Base-by-base conservation (phyloP, 2,888 invertebrate species). In the Diploptera punctata region DNA sequence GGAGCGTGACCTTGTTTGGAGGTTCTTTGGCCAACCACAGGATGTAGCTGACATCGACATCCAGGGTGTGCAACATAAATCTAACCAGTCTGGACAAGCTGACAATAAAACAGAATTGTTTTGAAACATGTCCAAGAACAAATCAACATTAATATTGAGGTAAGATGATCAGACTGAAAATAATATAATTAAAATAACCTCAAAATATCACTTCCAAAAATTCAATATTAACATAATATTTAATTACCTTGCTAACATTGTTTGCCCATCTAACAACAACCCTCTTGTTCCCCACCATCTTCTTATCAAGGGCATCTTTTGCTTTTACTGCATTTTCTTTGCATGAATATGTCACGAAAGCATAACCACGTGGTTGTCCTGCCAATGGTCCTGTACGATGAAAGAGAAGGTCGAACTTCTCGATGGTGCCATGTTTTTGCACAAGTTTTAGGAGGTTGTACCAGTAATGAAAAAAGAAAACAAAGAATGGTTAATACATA, bases 371-470 rank as follows among this genome's bases (percentile, higher is more conserved):
- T 0, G 97, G 95, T 82, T 94, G 94, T 68, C 97, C 97, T 77
- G 90, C 89, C 77, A 93, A 89, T 47, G 96, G 95, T 77, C 97
- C 97, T 77, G 91, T 90, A 77, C 95, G 95, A 84, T 97, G 96
- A 83, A 96, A 97, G 77, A 98, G 89, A 85, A 97, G 92, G 86
- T 98, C 97, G 86, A 97, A 97, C 90, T 97, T 96, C 86, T 95
- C 94, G 81, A 97, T 93, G 81, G 89, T 87, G 83, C 97, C 97
- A 89, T 93, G 93, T 89, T 93, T 93, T 90, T 97, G 95, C 86
- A 95, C 89, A 86, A 97, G 90, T 94, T 97, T 97, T 86, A 98
- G 88, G 87, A 98, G 90, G 90, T 95, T 93, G 91, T 91, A 95
- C 95, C 95, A 87, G 91, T 93, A 91, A 26, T 16, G 57, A 29